Conservation (phyloP, 2,797 vertebrate species). For the Semotilus atromaculatus region DNA sequence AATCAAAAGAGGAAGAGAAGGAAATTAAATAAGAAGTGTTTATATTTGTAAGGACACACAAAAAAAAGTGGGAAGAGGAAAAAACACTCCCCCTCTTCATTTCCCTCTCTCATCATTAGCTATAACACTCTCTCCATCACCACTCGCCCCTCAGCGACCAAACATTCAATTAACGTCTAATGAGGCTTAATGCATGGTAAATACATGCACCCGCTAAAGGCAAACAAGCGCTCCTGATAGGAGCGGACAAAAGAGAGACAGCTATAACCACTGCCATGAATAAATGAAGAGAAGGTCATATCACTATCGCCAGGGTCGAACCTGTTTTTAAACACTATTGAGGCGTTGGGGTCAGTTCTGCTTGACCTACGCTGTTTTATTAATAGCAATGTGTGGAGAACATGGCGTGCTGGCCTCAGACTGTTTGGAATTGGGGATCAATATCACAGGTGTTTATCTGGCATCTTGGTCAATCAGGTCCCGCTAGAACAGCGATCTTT, state of each 20-base stretch:
- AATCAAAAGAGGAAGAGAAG: slow-evolving; percentile 63
- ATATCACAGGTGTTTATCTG: slow-evolving; percentile 58
- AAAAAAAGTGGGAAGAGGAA: slow-evolving; percentile 45
- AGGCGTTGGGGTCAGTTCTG: slow-evolving; percentile 66
- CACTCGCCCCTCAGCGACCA: slow-evolving; percentile 57
- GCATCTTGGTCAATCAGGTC: slow-evolving; percentile 36
- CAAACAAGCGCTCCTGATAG: slow-evolving; percentile 51
- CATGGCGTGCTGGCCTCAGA: slow-evolving; percentile 67
- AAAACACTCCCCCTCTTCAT: slow-evolving; percentile 52
- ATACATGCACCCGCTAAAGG: slow-evolving; percentile 69
- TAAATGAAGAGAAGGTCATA: slow-evolving; percentile 62
- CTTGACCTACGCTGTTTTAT: slow-evolving; percentile 71
- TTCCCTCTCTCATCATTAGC: slow-evolving; percentile 62
- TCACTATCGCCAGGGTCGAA: slow-evolving; percentile 27
- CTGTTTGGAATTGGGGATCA: slow-evolving; percentile 50
- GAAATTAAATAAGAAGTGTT: slow-evolving; percentile 65
- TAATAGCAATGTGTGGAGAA: slow-evolving; percentile 64
- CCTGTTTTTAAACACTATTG: slow-evolving; percentile 47
- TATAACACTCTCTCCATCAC: slow-evolving; percentile 52
- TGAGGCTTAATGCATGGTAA: slow-evolving; percentile 79
- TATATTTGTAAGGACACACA: slow-evolving; percentile 50
- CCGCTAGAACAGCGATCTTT: slow-evolving; percentile 28
- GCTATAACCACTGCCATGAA: slow-evolving; percentile 64
- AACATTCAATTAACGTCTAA: slow-evolving; percentile 69
- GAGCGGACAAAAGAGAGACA: slow-evolving; percentile 41